A percentile compares a stretch with the other conserved stretches of the same genome.
These are phyloP conservation scores for Momotus momota DNA, from an alignment of 2,797 vertebrate genomes.

Conservation along the genomic window DNA sequence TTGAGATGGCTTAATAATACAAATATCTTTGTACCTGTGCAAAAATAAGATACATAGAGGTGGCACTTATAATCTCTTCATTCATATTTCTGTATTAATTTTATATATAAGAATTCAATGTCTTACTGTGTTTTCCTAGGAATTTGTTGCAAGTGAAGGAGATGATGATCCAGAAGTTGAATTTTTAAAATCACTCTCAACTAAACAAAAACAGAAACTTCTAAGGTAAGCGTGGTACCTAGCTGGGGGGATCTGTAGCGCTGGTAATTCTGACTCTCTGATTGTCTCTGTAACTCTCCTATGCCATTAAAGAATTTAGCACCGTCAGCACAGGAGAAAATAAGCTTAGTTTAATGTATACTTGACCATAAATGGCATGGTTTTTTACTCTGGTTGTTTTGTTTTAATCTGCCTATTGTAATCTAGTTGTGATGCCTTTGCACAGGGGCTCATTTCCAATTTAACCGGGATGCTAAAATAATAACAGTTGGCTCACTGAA, in stretches of 20 bases:
- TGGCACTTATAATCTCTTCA: neutral
- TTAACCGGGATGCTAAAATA: neutral
- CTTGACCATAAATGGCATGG: neutral
- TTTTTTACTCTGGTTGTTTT: neutral
- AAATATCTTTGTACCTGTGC: neutral
- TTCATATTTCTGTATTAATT: no score
- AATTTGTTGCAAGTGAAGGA: constrained; percentile 93
- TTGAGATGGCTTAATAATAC: neutral
- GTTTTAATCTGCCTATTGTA: neutral
- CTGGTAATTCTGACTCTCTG: neutral
- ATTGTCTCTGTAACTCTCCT: neutral
- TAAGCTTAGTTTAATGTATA: neutral
- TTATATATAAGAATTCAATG: neutral
- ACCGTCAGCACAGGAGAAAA: neutral
- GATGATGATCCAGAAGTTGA: constrained; percentile 98
- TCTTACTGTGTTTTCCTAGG: constrained; percentile 76
- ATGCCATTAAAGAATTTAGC: neutral
- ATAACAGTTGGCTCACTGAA: neutral
- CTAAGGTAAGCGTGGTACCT: constrained; percentile 84
- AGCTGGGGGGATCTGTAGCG: neutral
- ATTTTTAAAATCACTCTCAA: constrained; percentile 96
- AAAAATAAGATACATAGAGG: neutral
- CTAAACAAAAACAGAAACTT: constrained; percentile 97
- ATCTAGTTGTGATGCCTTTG: neutral
- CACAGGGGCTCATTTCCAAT: neutral